Conservation (phyloP, 2,888 invertebrate genomes). For the Andrena chrysosceles region DNA sequence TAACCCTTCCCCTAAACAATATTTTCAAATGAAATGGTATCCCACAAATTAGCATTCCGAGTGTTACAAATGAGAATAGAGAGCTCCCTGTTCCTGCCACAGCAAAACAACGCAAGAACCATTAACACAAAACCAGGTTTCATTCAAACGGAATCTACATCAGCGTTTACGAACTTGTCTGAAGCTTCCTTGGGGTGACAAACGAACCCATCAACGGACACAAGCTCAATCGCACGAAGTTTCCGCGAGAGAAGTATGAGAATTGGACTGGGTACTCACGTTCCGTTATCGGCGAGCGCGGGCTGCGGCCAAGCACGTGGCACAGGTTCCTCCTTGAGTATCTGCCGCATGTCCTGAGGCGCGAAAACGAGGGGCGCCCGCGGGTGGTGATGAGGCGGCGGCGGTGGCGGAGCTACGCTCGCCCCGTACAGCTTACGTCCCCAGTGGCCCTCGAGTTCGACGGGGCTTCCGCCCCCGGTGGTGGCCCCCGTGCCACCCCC, state of each 20-base stretch:
- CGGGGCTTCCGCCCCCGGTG: conserved; percentile 83
- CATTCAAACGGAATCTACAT: too few species aligned
- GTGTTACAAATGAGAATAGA: background rate
- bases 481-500: conserved; percentile 82
- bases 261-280: conserved; percentile 74
- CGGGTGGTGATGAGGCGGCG: conserved; percentile 83
- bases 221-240: too few species aligned
- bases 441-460: conserved; percentile 84
- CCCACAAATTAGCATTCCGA: background rate
- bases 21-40: background rate
- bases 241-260: background rate
- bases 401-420: conserved; percentile 83
- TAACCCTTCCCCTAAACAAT: background rate
- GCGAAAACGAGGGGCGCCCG: conserved; percentile 83
- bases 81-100: background rate
- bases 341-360: conserved; percentile 84
- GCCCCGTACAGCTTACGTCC: conserved; percentile 83
- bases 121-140: too few species aligned
- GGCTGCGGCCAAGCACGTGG: conserved; percentile 84
- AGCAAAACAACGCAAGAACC: background rate
- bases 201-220: background rate
- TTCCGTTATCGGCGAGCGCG: conserved; percentile 82
- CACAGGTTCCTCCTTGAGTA: conserved; percentile 84
- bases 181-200: background rate
- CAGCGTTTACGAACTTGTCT: background rate